Evolutionary conservation across 2,797 vertebrate genomes (phyloP).

Genomic region (Synanceia verrucosa): DNA sequence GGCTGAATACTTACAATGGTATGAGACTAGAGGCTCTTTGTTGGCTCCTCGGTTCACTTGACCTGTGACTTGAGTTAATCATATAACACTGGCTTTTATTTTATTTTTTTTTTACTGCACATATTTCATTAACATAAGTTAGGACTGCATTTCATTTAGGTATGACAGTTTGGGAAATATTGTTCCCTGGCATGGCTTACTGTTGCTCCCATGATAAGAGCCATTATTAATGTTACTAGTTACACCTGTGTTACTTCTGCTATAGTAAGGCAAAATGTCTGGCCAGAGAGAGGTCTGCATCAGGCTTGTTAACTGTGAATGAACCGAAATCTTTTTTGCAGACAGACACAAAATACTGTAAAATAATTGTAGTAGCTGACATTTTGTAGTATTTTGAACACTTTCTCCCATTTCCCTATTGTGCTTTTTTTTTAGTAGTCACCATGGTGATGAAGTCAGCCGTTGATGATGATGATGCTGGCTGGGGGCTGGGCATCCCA

Average conservation of each 20-base stretch:
- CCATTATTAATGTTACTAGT: not conserved
- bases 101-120: too few species aligned
- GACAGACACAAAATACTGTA: not conserved
- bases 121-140: too few species aligned
- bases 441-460: conserved; percentile 97
- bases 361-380: not conserved
- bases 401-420: conserved; percentile 3
- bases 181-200: not conserved
- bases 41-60: not conserved
- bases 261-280: not conserved
- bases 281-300: not conserved
- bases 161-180: too few species aligned
- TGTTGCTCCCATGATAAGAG: not conserved
- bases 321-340: not conserved
- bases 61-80: not conserved
- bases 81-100: not conserved
- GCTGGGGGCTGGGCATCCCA: conserved; percentile 92
- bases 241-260: not conserved
- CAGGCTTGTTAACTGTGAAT: not conserved
- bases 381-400: conserved; percentile 1
- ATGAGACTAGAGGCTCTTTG: not conserved
- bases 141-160: too few species aligned
- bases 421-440: conserved; percentile 52
- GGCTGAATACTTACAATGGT: too few species aligned
- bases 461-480: conserved; percentile 93